Conservation (phyloP, 2,888 invertebrate species). For the Scaptomyza caliginosa region DNA sequence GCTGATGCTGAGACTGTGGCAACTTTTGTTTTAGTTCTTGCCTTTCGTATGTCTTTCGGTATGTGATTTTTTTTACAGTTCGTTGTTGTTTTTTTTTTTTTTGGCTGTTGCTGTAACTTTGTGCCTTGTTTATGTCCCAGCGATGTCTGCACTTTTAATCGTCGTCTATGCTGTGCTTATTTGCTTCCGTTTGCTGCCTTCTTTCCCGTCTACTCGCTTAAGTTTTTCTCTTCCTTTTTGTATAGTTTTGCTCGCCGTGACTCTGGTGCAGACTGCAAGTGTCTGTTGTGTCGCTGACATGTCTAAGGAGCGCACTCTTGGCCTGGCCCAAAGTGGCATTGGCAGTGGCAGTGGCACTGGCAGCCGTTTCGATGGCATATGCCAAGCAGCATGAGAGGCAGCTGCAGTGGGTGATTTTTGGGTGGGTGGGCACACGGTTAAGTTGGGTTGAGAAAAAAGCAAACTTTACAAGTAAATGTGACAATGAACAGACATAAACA, state of each 20-base stretch:
- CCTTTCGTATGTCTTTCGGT: slow-evolving; percentile 45
- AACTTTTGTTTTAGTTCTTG: slow-evolving; percentile 62
- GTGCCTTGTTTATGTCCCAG: slow-evolving; percentile 68
- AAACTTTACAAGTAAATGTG: slow-evolving; percentile 75
- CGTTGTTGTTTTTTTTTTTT: slow-evolving; percentile 31
- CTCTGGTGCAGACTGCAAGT: slow-evolving; percentile 59
- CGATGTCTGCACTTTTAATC: slow-evolving; percentile 73
- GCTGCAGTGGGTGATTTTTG: not conserved
- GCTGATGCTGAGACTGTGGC: slow-evolving; percentile 41
- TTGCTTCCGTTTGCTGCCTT: slow-evolving; percentile 55
- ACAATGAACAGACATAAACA: slow-evolving; percentile 78
- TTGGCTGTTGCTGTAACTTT: no score
- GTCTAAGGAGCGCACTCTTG: slow-evolving; percentile 64
- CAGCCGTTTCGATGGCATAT: slow-evolving; percentile 22
- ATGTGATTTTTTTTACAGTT: slow-evolving; percentile 49
- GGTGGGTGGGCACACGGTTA: not conserved
- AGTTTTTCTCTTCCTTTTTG: slow-evolving; percentile 7
- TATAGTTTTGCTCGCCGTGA: slow-evolving; percentile 13
- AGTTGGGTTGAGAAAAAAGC: slow-evolving; percentile 20
- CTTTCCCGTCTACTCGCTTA: no score
- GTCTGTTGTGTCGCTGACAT: slow-evolving; percentile 68
- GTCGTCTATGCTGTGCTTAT: slow-evolving; percentile 61
- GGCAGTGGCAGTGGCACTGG: slow-evolving; percentile 34
- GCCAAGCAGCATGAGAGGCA: slow-evolving; percentile 11
- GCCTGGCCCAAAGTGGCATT: slow-evolving; percentile 64